Base-by-base conservation (phyloP, 2,113 vertebrate species). In the Erythrocebus patas region DNA sequence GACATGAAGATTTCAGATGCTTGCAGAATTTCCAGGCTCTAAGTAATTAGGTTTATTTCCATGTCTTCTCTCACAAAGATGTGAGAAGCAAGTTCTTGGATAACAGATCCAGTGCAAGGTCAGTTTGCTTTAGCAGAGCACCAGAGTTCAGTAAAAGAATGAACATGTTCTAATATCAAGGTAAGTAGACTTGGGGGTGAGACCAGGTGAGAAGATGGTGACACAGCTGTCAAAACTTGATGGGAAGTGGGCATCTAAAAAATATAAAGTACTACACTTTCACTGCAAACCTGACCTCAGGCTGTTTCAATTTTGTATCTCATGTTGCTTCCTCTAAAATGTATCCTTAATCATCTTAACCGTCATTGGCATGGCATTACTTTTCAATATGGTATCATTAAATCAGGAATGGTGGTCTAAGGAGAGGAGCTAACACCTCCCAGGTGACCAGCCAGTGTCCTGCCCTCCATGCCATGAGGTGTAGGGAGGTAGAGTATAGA, bases 401-500 rank as follows among this genome's bases (percentile, higher is more conserved):
- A 68, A 30, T 79, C 66, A 50, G 50, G 9, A 35, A 40, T n/a
- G 27, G 14, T 3, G 0, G 0, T 10, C 4, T 3, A 20, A 55
- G 4, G 30, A 27, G 2, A 27, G 12, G 18, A 16, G 30, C 8
- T 76, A 43, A 48, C 10, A 14, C 2, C 55, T 66, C 86, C 4
- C 2, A 23, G 1, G 66, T 14, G 25, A 17, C 55, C 9, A 66
- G 52, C 30, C 27, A 66, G 32, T 40, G 2, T 38, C 22, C 48
- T 79, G 23, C 13, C 14, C 23, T 64, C n/a, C 22, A 2, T 0
- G 3, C 30, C 27, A 5, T 0, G 0, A 40, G 22, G 5, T 35
- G 0, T 14, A 23, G 30, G 18, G 17, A 13, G 30, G 0, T 57
- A 48, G 11, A 4, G 12, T 32, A 18, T 61, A 57, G 55, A 78